Base-by-base conservation (phyloP, 2,113 vertebrate species). In the Aspidoscelis tigris region DNA sequence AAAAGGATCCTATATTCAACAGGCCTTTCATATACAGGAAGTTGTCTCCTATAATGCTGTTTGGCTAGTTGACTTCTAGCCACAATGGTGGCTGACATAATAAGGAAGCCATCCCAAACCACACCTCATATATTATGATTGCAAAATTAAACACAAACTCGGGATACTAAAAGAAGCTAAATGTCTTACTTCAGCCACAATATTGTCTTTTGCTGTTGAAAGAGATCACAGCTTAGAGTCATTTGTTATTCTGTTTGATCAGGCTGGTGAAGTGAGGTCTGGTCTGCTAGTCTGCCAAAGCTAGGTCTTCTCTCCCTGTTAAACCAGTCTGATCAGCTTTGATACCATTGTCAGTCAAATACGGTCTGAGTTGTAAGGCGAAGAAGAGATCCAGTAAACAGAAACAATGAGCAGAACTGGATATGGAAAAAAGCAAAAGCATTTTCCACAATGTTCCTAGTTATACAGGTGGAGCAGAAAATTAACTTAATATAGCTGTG, bases 31-130 rank as follows among this genome's bases (percentile, higher is more conserved):
- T 61, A 61, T 61, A 61, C 58, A 61, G 58, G 58, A 61, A 61
- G 81, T 82, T 86, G 79, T 84, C 87, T 24, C 76, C 14, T 69
- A n/a, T 74, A 78, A 58, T 87, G 89, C 16, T 81, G 87, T 24
- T 88, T 80, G 76, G 47, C 50, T 64, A 55, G 65, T 24, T 65
- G 50, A 24, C 26, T 78, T 80, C 76, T 84, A 24, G 85, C 72
- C 1, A 86, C 12, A 10, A 76, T 33, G 16, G 79, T 77, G 11
- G 18, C 50, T 89, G 87, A 18, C 0, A 87, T 26, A 77, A 24
- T 43, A 16, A 76, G 14, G 41, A 66, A 50, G 7, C 55, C 20
- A 55, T 70, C 82, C 72, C 87, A 11, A 90, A 89, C 88, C 65
- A 9, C 26, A 86, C 73, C 83, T 78, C 86, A 64, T 88, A 81